phyloP scores from a whole-genome alignment of 2,113 vertebrate genomes.

The Miniopterus natalensis region DNA sequence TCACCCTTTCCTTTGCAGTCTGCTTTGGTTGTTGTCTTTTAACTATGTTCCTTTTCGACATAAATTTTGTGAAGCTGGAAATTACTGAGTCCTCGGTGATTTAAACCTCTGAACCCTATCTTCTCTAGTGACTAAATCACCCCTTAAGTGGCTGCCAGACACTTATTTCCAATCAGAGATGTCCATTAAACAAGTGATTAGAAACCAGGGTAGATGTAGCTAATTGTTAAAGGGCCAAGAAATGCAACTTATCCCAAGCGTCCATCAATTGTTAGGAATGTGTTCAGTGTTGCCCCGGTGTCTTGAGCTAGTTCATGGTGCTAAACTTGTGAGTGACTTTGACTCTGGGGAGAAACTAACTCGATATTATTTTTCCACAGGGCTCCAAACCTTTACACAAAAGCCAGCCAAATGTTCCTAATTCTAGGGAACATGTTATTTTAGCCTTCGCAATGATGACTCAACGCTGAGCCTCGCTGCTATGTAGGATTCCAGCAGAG shows the following conservation, averaged over 20 bases:
- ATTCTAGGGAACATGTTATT: conserved; percentile 79
- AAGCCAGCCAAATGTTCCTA: conserved; percentile 80
- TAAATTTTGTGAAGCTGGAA: conserved; percentile 48
- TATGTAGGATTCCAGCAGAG: conserved; percentile 73
- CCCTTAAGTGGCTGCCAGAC: conserved; percentile 20
- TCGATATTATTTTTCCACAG: conserved; percentile 75
- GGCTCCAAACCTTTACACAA: conserved; percentile 75
- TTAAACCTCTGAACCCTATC: conserved; percentile 46
- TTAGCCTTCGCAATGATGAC: conserved; percentile 75
- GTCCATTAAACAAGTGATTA: conserved; percentile 80
- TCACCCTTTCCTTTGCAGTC: background rate
- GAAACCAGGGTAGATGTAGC: conserved; percentile 33
- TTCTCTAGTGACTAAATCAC: conserved; percentile 46
- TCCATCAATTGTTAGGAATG: conserved; percentile 71
- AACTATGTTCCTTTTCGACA: conserved; percentile 47
- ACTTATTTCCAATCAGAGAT: conserved; percentile 61
- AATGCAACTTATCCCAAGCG: conserved; percentile 52
- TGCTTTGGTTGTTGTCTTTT: conserved; percentile 45
- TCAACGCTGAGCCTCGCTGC: conserved; percentile 65
- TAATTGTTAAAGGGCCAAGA: conserved; percentile 76
- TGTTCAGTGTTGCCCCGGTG: conserved; percentile 34
- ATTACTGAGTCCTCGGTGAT: background rate
- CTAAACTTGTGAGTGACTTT: conserved; percentile 68
- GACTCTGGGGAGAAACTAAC: conserved; percentile 68
- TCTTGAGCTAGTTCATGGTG: conserved; percentile 68